Evolutionary conservation across 2,797 vertebrate species (phyloP).

Genomic region (Petrocephalus sullivani): DNA sequence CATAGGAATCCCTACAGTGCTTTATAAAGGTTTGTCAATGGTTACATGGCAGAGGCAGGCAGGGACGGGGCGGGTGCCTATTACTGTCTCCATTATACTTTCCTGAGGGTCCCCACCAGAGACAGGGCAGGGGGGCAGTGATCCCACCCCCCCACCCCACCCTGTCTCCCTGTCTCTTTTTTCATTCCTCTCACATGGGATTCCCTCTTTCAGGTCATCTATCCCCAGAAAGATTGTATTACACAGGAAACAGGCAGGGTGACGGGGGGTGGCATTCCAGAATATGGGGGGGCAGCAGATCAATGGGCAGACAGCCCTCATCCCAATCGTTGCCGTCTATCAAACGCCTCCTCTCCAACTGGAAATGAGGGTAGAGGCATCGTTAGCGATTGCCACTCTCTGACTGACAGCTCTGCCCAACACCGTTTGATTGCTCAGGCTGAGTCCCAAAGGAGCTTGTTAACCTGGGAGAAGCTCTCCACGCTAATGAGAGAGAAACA

Average conservation of each 20-base stretch:
- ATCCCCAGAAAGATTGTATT: background rate
- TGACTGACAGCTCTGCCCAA: background rate
- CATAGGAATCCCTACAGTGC: background rate
- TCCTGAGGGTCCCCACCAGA: background rate
- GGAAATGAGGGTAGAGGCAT: background rate
- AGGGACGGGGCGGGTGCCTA: background rate
- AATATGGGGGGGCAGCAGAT: background rate
- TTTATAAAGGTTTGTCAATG: background rate
- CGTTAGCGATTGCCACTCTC: background rate
- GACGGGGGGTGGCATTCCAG: background rate
- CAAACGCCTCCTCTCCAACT: background rate
- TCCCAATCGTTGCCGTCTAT: background rate
- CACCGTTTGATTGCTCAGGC: slow-evolving; percentile 48
- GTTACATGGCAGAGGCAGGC: background rate
- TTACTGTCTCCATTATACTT: background rate
- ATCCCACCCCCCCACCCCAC: background rate
- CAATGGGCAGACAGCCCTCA: background rate
- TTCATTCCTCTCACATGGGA: background rate
- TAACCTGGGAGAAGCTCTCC: slow-evolving; percentile 38
- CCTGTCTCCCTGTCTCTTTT: background rate
- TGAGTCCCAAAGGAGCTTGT: slow-evolving; percentile 64
- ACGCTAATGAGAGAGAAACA: slow-evolving; percentile 24
- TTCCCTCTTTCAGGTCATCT: background rate
- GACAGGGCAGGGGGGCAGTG: background rate
- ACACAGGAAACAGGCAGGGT: background rate